Evolutionary conservation across 2,113 vertebrate species (phyloP), one percentile per base, ranked within the genome.

Genomic region (Castor canadensis): DNA sequence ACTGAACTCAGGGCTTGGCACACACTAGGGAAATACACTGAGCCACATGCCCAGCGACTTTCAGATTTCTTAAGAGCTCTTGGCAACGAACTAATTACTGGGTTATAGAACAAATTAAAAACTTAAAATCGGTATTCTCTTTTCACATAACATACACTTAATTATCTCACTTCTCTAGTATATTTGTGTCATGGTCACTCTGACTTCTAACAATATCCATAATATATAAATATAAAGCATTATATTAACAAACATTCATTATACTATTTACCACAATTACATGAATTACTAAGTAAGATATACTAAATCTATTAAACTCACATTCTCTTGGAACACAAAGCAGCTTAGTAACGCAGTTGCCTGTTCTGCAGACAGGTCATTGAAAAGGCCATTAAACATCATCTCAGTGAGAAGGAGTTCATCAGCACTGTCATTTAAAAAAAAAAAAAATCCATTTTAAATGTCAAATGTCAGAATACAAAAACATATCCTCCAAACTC

Each of bases 301-400:
- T 56, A 38, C 17, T 73, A 54, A 80, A 89, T n/a, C 35, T 69
- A 75, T 49, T 69, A 95, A n/a, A 98, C 98, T 97, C 98, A 99
- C 99, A 2, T 99, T 99, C 97, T 99, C 99, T 97, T 99, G 99
- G 98, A 99, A 99, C 67, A 99, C 99, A 15, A 99, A 99, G 98
- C 99, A 99, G 98, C 99, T 99, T 75, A 99, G 98, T 40, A 99
- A 98, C 28, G 99, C 99, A 0, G 99, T 99, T 93, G 99, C 99
- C 93, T 99, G 99, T 75, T 99, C 99, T 9, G 98, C 98, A 38
- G 99, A 98, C 93, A 99, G 98, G 83, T 99, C 99, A 89, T 99
- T 99, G 98, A 99, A 99, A 81, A 99, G 99, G 0, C 99, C 99
- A 73, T 99, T 99, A 97, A 99, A 99, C 96, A 99, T 98, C 99